Percentiles rank a stretch among this genome's conserved stretches.
These are phyloP conservation scores for Galleria mellonella DNA, from an alignment of 1,140 invertebrate species.

Conservation along the genomic window DNA sequence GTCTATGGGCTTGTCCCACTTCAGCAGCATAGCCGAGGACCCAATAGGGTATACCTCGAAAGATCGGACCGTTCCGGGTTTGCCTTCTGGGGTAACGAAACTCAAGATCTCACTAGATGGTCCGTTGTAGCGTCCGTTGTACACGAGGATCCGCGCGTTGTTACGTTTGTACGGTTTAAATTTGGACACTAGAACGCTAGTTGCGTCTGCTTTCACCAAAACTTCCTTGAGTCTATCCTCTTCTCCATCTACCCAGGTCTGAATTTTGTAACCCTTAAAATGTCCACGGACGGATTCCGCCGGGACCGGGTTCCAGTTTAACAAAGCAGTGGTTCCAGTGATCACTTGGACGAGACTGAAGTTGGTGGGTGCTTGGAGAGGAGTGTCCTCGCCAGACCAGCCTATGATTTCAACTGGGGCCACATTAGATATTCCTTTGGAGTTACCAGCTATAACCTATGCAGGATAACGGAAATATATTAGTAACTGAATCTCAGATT, in stretches of 20 bases:
- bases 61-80: conserved; percentile 91
- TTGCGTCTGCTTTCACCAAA: conserved; percentile 83
- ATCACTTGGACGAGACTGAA: conserved; percentile 86
- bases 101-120: conserved; percentile 89
- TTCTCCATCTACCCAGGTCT: conserved; percentile 94
- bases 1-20: conserved; percentile 94
- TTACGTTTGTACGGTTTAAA: conserved; percentile 94
- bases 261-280: conserved; percentile 96
- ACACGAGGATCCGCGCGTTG: conserved; percentile 90
- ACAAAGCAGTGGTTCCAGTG: conserved; percentile 83
- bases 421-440: conserved; percentile 90
- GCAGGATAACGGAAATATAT: too few relatives aligned
- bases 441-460: conserved; percentile 92
- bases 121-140: conserved; percentile 93
- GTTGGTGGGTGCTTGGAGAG: conserved; percentile 87
- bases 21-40: conserved; percentile 89
- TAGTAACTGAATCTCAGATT: too few relatives aligned
- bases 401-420: conserved; percentile 88
- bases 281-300: conserved; percentile 88
- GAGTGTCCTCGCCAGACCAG: conserved; percentile 96
- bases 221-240: conserved; percentile 86
- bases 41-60: conserved; percentile 89
- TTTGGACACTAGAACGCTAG: conserved; percentile 84
- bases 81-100: conserved; percentile 94
- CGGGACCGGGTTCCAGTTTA: conserved; percentile 90